Percentiles rank a stretch among this genome's conserved stretches.
These are phyloP conservation scores for Lanius collurio DNA, from an alignment of 2,113 vertebrate species.

Conservation along the genomic window DNA sequence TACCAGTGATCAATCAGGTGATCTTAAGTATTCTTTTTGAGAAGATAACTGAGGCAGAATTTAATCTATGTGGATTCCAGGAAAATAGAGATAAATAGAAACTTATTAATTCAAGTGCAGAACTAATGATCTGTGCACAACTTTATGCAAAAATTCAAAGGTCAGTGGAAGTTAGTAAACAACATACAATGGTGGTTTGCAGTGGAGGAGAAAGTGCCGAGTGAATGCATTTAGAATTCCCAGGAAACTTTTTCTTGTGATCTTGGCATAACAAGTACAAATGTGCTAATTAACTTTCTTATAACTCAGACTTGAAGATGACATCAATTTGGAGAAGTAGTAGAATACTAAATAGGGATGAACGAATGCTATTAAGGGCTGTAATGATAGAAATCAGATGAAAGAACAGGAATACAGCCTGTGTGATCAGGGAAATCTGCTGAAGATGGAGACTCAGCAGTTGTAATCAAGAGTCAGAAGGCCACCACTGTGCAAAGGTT, in stretches of 20 bases:
- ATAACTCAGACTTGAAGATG: conserved; percentile 1
- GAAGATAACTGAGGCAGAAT: background rate
- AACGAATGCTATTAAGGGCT: background rate
- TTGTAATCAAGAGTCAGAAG: conserved; percentile 7
- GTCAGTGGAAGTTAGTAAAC: background rate
- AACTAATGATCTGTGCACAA: background rate
- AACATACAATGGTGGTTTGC: background rate
- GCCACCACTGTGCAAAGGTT: background rate
- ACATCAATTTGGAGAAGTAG: conserved; percentile 10
- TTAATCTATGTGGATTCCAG: background rate
- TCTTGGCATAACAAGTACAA: conserved; percentile 13
- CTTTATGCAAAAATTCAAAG: background rate
- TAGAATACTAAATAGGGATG: background rate
- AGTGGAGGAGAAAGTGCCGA: background rate
- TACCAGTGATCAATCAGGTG: background rate
- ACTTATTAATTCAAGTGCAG: background rate
- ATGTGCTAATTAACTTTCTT: conserved; percentile 45
- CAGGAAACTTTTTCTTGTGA: background rate
- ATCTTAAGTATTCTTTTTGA: background rate
- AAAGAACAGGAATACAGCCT: background rate
- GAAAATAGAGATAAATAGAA: background rate
- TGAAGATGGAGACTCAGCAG: background rate
- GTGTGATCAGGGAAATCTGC: background rate
- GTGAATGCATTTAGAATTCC: background rate
- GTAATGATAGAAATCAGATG: background rate